Evolutionary conservation across 2,113 vertebrate genomes (phyloP).

Genomic region (Pachypanchax playfairii): DNA sequence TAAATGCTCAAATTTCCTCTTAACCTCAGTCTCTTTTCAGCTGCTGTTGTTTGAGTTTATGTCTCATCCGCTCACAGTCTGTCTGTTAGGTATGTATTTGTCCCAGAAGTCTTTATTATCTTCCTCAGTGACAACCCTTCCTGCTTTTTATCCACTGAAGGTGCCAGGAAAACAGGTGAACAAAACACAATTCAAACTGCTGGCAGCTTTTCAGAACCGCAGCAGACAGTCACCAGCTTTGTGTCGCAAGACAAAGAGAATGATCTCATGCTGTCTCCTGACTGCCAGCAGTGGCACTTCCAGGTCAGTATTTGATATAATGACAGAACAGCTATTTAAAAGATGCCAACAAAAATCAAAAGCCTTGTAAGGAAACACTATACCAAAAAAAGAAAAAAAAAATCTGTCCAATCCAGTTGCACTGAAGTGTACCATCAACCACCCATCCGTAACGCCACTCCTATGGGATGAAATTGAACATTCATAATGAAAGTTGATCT

Average conservation of each 20-base stretch:
- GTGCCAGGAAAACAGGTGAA: conserved; percentile 45
- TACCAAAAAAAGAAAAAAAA: conserved; percentile 21
- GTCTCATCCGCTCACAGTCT: not conserved
- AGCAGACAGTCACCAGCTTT: conserved; percentile 33
- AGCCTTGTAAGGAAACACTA: conserved; percentile 10
- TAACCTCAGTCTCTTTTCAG: too few species aligned
- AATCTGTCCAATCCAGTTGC: conserved; percentile 31
- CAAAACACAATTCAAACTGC: conserved; percentile 45
- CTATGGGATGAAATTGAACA: conserved; percentile 45
- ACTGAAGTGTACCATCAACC: conserved; percentile 26
- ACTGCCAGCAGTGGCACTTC: conserved; percentile 42
- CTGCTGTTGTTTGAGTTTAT: not conserved
- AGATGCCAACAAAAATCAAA: conserved; percentile 36
- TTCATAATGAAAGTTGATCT: conserved; percentile 57
- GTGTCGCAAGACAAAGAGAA: conserved; percentile 45
- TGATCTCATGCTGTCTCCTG: conserved; percentile 57
- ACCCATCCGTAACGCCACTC: conserved; percentile 43
- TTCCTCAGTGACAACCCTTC: not conserved
- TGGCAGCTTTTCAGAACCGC: conserved; percentile 24
- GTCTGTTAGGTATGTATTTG: not conserved
- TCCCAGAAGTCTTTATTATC: not conserved
- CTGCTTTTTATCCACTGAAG: conserved; percentile 9
- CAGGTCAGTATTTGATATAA: conserved; percentile 24
- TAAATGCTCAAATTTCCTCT: too few species aligned
- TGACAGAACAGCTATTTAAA: conserved; percentile 17